Base-by-base conservation (phyloP, 1,140 invertebrate species). In the Aporrectodea caliginosa region DNA sequence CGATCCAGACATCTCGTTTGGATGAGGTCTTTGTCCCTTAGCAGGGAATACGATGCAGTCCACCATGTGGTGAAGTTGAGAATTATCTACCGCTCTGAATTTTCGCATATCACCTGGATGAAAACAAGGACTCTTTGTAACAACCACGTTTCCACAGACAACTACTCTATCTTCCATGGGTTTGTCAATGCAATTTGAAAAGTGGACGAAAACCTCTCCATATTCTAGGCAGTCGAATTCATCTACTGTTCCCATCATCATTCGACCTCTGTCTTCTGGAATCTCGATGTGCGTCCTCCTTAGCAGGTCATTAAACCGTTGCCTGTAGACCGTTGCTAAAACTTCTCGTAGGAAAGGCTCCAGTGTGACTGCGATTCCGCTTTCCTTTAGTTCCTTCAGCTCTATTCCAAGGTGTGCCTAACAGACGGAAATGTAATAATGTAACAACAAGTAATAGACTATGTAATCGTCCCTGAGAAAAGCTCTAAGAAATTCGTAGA, bases 1-100 rank as follows among this genome's bases (percentile, higher is more conserved):
- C 6, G 85, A 86, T 29, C 85, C 85, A 33, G 88, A 87, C 87
- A 89, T 89, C 81, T 90, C 88, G 83, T 89, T 86, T 1, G 88
- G 81, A 82, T 90, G 88, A 16, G 88, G 88, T 75, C 88, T 80
- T 32, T 82, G 78, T 6, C 88, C 88, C 77, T 84, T 78, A 6
- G 82, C 72, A 6, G 88, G 89, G 80, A 90, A 89, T 0, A 90
- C 88, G 34, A 89, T 84, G 58, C 88, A 89, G 81, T 89, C 89
- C 33, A 81, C 79, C 16, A 89, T 80, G 81, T 89, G 85, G 70
- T 82, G 79, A 16, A 89, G 80, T 22, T 80, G 81, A 0, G 85
- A 83, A 12, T 86, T 75, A 82, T 88, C 84, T 70, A 89, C 82
- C 27, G 88, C 85, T 68, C 73, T 76, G 69, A 89, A 85, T 69